Base-by-base conservation (phyloP, 2,888 invertebrate species). In the Scaptomyza reducta region DNA sequence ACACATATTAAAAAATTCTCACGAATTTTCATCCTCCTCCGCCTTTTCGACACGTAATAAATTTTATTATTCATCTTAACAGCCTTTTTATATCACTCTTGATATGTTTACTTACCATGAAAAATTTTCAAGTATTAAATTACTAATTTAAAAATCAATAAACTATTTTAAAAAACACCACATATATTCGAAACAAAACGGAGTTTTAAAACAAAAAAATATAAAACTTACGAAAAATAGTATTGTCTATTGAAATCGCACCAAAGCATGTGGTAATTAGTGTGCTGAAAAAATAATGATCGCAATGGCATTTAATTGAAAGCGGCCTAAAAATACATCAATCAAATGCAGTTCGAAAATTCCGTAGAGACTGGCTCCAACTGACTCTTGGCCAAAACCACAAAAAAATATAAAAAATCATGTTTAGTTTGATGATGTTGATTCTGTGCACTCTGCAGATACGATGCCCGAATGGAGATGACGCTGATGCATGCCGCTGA, bases 351-450 rank as follows among this genome's bases (percentile, higher is more conserved):
- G n/a, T 44, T 6, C 6, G n/a, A 9, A 35, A 61, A 45, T 40
- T 45, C n/a, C 6, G 7, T 25, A 16, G 22, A 38, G 42, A n/a
- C 35, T 35, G 33, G 29, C 47, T 13, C 27, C 50, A 54, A 47
- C 42, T 66, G 69, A 47, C 50, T 55, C 45, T 35, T 60, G 56
- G 35, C 44, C 59, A 54, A 71, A 69, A 16, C 44, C 57, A 54
- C 71, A 69, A 16, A 40, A 16, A 10, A 3, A 16, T 0, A 81
- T 2, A n/a, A 13, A 38, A 14, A 81, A 59, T 56, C 54, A 71
- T 86, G 86, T 88, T 81, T 67, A 88, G 83, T 79, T 86, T 61
- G 66, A 70, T 74, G 67, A 70, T 78, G 70, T 78, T 70, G 70
- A 66, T 60, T 77, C 50, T 65, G 57, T 54, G 65, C 63, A 44